phyloP scores from a whole-genome alignment of 2,113 vertebrate genomes.

The Centropus bengalensis region DNA sequence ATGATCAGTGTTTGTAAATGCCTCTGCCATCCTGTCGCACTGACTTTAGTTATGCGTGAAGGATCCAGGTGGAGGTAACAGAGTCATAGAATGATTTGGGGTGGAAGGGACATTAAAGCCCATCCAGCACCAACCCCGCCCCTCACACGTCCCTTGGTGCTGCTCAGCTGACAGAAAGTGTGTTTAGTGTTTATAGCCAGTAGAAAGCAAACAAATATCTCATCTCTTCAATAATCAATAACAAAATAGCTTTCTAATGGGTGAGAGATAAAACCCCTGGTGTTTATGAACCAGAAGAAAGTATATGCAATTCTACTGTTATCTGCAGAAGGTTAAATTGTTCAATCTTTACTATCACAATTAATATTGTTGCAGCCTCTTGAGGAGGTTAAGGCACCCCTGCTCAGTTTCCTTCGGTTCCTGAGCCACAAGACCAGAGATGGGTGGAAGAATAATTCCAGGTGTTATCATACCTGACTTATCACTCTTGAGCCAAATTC shows the following conservation, averaged over 20 bases:
- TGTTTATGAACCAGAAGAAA: neutral
- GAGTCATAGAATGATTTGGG: no score
- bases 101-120: no score
- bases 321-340: neutral
- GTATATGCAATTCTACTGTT: neutral
- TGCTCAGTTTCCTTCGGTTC: neutral
- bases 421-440: neutral
- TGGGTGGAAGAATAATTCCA: neutral
- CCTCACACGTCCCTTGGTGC: neutral
- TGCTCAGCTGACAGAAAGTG: neutral
- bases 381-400: neutral
- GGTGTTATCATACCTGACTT: neutral
- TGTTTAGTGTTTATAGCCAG: neutral
- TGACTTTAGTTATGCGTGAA: neutral
- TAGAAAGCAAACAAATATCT: neutral
- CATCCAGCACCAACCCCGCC: no score
- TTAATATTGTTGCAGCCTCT: neutral
- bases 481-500: neutral
- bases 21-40: neutral
- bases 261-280: neutral
- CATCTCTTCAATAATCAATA: neutral
- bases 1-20: neutral
- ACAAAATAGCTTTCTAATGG: neutral
- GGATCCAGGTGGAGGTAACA: neutral
- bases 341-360: neutral